Percentiles rank a stretch among this genome's conserved stretches.
phyloP scores from a whole-genome alignment of 2,888 invertebrate species.

The Lathronympha strigana region DNA sequence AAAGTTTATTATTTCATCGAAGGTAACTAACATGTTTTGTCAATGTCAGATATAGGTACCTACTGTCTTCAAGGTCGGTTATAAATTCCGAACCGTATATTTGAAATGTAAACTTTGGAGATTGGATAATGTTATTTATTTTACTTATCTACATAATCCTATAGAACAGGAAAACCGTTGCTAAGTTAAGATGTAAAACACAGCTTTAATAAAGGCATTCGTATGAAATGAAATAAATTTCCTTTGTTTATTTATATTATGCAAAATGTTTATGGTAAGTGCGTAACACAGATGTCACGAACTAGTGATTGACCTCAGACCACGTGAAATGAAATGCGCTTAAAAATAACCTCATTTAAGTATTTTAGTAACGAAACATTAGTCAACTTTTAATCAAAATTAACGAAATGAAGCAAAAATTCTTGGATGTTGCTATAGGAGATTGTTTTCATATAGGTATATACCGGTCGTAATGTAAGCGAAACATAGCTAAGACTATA shows the following conservation, averaged over 20 bases:
- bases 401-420: too few relatives aligned
- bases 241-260: not conserved
- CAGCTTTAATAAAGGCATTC: not conserved
- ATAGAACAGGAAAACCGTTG: conserved; percentile 4
- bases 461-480: too few relatives aligned
- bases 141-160: not conserved
- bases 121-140: conserved; percentile 8
- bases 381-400: too few relatives aligned
- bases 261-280: not conserved
- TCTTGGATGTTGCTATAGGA: too few relatives aligned
- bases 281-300: too few relatives aligned
- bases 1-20: conserved; percentile 28
- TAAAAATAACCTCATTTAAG: too few relatives aligned
- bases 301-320: too few relatives aligned
- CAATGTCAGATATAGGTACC: conserved; percentile 26
- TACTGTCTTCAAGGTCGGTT: conserved; percentile 29
- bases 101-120: conserved; percentile 16
- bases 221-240: not conserved
- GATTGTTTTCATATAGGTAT: too few relatives aligned
- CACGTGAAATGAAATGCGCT: too few relatives aligned
- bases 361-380: too few relatives aligned
- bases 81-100: conserved; percentile 17
- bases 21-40: conserved; percentile 29
- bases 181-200: not conserved
- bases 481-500: too few relatives aligned